Base-by-base conservation (phyloP, 1,140 invertebrate species). In the Cylas formicarius region DNA sequence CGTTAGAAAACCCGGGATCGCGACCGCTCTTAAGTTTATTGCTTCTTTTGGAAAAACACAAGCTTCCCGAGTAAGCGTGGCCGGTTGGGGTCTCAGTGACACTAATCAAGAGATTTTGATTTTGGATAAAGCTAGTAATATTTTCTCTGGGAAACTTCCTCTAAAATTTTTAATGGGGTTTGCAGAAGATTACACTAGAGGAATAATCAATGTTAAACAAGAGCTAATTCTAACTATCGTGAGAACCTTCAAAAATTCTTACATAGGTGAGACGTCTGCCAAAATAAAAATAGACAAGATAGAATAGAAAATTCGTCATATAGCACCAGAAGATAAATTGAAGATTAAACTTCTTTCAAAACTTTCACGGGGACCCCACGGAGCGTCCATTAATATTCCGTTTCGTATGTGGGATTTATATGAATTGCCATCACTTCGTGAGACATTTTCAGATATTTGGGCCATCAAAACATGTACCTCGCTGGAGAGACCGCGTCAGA, bases 361-460 rank as follows among this genome's bases (percentile, higher is more conserved):
- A n/a, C n/a, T n/a, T n/a, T n/a, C n/a, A n/a, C n/a, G n/a, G n/a
- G n/a, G n/a, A n/a, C n/a, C n/a, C n/a, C n/a, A n/a, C n/a, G n/a
- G n/a, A n/a, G n/a, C n/a, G n/a, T n/a, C n/a, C n/a, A 29, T 53
- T 19, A 14, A 24, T 18, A 43, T 53, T 9, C 26, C 48, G 13
- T 48, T 37, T 28, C 21, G 52, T 9, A 35, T 32, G 27, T 50
- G 48, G 48, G 38, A 55, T 11, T 17, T 54, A 11, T 44, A 47
- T 35, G 48, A 51, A 22, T 32, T 48, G 21, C 49, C 48, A 0
- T 14, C 40, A 7, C 26, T 51, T 17, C 19, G 38, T 11, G 34
- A 22, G 28, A 48, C 52, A 7, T 26, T 14, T 17, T 44, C 41
- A 2, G 40, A 55, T 26, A 40, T 55, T 13, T 55, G 41, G 52